Evolutionary conservation across 2,113 vertebrate genomes (phyloP).

Genomic region (Setophaga kirtlandii): DNA sequence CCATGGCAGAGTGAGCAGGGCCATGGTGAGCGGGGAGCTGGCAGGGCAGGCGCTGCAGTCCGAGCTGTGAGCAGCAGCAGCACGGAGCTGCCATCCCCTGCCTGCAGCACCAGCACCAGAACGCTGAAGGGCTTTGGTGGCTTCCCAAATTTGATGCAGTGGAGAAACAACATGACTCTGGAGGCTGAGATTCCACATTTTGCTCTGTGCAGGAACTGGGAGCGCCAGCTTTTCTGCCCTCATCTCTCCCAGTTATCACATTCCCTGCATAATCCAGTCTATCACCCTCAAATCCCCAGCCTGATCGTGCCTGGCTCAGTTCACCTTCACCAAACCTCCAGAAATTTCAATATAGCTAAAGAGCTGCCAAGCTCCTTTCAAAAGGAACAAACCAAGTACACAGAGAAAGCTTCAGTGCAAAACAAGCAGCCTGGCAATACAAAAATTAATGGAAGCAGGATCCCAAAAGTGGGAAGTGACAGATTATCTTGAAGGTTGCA

Average conservation of each 20-base stretch:
- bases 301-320: not conserved
- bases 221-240: not conserved
- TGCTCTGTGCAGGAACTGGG: not conserved
- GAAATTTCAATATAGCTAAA: not conserved
- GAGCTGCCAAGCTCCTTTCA: not conserved
- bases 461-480: not conserved
- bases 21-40: not conserved
- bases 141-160: not conserved
- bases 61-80: not conserved
- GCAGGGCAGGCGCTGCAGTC: not conserved
- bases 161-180: not conserved
- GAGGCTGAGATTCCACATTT: not conserved
- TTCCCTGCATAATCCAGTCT: not conserved
- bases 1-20: not conserved
- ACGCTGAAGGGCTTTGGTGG: not conserved
- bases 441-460: not conserved
- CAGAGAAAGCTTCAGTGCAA: not conserved
- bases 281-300: not conserved
- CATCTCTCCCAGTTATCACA: not conserved
- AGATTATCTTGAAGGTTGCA: not conserved
- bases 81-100: not conserved
- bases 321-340: not conserved
- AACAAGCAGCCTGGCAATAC: not conserved
- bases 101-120: not conserved
- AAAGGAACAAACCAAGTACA: not conserved